Percentiles rank a stretch among this genome's conserved stretches.
These are phyloP conservation scores for Neomorphus geoffroyi DNA, from an alignment of 2,797 vertebrate species.

Conservation along the genomic window DNA sequence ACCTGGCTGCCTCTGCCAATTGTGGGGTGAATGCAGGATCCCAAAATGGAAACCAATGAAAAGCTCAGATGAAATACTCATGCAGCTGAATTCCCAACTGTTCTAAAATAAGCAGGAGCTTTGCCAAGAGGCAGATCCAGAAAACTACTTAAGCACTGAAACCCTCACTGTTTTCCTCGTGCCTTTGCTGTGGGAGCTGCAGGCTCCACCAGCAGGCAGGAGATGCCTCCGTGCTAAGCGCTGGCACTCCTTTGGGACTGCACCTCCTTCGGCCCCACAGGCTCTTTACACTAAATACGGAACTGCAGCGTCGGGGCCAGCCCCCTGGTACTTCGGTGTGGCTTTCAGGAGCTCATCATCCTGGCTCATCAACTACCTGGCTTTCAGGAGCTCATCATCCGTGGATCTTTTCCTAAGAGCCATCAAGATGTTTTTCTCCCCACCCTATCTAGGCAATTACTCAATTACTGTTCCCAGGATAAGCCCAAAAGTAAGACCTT, in stretches of 20 bases:
- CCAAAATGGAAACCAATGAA: not conserved
- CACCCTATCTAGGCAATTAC: not conserved
- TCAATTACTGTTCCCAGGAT: not conserved
- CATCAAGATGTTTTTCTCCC: constrained; percentile 6
- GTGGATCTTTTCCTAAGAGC: constrained; percentile 1
- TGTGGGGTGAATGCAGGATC: not conserved
- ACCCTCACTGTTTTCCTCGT: not conserved
- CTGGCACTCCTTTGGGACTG: not conserved
- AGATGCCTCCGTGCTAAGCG: not conserved
- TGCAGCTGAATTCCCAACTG: not conserved
- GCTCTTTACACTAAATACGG: not conserved
- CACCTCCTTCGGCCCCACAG: not conserved
- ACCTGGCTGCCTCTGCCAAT: not conserved
- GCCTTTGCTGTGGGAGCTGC: not conserved
- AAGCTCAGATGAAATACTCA: not conserved
- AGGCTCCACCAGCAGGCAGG: not conserved
- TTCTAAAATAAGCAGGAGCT: not conserved
- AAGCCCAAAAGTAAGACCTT: not conserved
- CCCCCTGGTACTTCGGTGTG: not conserved
- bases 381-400: not conserved
- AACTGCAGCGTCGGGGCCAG: not conserved
- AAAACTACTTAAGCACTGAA: not conserved
- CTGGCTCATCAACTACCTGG: too few relatives aligned
- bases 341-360: not conserved
- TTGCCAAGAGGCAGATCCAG: not conserved